A percentile compares a stretch with the other conserved stretches of the same genome.
phyloP scores from a whole-genome alignment of 1,140 invertebrate species.

The Platyscapa corneri region DNA sequence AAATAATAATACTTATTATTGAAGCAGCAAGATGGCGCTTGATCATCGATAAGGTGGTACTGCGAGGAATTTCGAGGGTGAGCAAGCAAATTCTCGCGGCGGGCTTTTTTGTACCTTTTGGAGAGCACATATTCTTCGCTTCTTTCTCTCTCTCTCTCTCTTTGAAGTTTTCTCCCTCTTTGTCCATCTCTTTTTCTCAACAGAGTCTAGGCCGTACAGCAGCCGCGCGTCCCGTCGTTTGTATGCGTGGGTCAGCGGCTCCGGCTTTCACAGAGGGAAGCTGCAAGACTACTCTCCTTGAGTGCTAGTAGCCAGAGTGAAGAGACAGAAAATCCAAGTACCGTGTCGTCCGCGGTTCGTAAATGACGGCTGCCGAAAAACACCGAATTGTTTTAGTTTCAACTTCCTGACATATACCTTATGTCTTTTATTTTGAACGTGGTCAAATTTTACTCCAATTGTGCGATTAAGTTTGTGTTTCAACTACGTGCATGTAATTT shows the following conservation, averaged over 20 bases:
- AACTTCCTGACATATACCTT: background rate
- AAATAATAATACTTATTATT: background rate
- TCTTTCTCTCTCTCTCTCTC: slow-evolving; percentile 8
- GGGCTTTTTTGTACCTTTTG: slow-evolving; percentile 39
- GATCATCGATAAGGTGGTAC: background rate
- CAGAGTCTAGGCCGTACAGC: background rate
- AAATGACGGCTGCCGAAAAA: slow-evolving; percentile 13
- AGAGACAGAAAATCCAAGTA: slow-evolving; percentile 7
- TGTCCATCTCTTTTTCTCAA: background rate
- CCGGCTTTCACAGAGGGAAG: slow-evolving; percentile 24
- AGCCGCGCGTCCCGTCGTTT: slow-evolving; percentile 5
- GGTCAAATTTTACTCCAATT: no score
- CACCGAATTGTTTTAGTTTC: background rate
- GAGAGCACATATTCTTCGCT: slow-evolving; percentile 13
- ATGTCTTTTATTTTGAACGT: background rate
- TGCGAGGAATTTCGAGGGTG: slow-evolving; percentile 22
- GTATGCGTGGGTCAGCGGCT: slow-evolving; percentile 46
- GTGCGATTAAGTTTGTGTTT: no score
- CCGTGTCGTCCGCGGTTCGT: background rate
- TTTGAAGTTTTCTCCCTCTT: slow-evolving; percentile 10
- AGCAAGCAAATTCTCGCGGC: slow-evolving; percentile 5
- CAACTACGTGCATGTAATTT: no score
- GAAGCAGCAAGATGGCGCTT: slow-evolving; percentile 12
- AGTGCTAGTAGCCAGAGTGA: background rate
- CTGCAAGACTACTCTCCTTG: slow-evolving; percentile 9